Base-by-base conservation (phyloP, 1,140 invertebrate species). In the Campoletis sonorensis region DNA sequence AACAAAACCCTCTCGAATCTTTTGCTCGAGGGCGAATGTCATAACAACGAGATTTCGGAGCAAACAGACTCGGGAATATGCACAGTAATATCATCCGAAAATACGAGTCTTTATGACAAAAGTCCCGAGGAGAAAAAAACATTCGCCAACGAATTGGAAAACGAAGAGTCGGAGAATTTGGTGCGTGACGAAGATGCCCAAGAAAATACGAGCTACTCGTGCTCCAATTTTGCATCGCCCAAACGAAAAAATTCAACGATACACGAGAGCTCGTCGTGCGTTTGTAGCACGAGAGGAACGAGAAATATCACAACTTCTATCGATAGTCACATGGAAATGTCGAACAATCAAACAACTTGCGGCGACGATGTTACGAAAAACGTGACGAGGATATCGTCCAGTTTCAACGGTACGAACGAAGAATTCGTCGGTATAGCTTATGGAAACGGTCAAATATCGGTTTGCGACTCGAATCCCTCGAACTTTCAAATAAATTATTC, bases 11-110 rank as follows among this genome's bases (percentile, higher is more conserved):
- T 95, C n/a, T 95, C 94, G 67, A 95, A 93, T 26, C 89, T 95
- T 7, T 84, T 95, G 27, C 87, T 94, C 23, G 93, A 93, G 0
- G 87, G 88, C 18, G 87, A 92, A 30, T 90, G 87, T 75, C 88
- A 89, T 26, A 91, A 91, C 33, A 91, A 91, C 72, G 89, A 91
- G 37, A 92, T 93, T n/a, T 93, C 91, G 33, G 93, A 94, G 45
- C 94, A 95, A 1, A 93, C 91, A 0, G 95, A 96, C 87, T 95
- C 95, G 0, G 95, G 95, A 0, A 94, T 96, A 58, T 95, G 94
- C 83, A 96, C 95, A 0, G 91, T 92, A 0, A 90, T 92, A 75
- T 92, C 91, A 0, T 92, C 91, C 0, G 95, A 95, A 87, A 96
- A 95, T 78, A 95, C 95, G 7, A 95, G 95, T 85, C 88, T 96